Base-by-base conservation (phyloP, 2,113 vertebrate genomes). In the Scomber japonicus region DNA sequence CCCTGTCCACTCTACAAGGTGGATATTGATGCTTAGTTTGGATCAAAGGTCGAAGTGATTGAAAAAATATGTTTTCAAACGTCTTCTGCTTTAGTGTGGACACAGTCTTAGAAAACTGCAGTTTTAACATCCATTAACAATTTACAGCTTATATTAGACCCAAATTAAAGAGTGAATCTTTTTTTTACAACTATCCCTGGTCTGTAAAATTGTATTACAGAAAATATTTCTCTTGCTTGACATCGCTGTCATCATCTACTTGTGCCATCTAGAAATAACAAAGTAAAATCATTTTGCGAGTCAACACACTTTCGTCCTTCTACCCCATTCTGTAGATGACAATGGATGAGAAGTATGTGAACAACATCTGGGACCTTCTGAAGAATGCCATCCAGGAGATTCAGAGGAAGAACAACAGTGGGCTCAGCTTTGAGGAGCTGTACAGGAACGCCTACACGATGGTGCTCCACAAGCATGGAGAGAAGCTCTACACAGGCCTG, bases 341-440 rank as follows among this genome's bases (percentile, higher is more conserved):
- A 85, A 98, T 99, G 97, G 98, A 99, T 95, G 98, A 99, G 91
- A 98, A 97, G 95, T 98, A 99, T 91, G 98, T 99, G 71, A 98
- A 99, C 92, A 99, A 97, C 95, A 99, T 99, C 94, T 99, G 98
- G 98, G 97, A 98, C 93, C 96, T 99, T 87, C 94, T 99, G 31
- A 99, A 98, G 95, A 98, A 98, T 76, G 98, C 98, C 93, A 98
- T 99, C 86, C 98, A 99, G 90, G 97, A 98, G 93, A 99, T 99
- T 91, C 98, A 98, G 94, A 95, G 97, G 88, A 99, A 99, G 94
- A 98, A 98, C 95, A 99, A 98, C 91, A 98, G 97, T 48, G 97
- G 97, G 49, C 95, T 99, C 84, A 98, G 97, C 92, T 99, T 97
- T 94, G 96, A 97, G 91, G 97, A 98, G 94, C 96, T 99, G 49